A percentile compares a stretch with the other conserved stretches of the same genome.
phyloP scores from a whole-genome alignment of 2,888 invertebrate species.

The Drepana falcataria region DNA sequence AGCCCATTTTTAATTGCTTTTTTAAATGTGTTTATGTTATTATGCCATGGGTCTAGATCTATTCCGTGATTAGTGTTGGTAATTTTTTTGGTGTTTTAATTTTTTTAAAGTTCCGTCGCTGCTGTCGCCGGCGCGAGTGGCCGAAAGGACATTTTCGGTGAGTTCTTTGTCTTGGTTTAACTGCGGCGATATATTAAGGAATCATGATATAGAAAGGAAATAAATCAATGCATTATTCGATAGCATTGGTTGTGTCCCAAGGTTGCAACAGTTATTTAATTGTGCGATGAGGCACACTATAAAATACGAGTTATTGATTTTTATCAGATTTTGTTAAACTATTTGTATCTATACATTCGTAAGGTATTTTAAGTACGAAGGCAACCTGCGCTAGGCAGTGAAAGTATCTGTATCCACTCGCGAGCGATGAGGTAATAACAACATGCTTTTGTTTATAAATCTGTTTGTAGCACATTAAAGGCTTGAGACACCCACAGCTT shows the following conservation, averaged over 20 bases:
- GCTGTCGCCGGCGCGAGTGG: conserved; percentile 30
- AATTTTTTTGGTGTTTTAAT: conserved; percentile 37
- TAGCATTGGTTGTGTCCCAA: background rate
- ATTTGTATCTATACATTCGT: background rate
- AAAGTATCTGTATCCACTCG: background rate
- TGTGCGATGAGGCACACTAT: background rate
- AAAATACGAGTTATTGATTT: background rate
- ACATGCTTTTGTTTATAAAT: background rate
- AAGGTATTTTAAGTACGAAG: background rate
- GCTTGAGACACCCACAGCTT: background rate
- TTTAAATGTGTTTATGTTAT: conserved; percentile 19
- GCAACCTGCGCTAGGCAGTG: background rate
- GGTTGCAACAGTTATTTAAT: background rate
- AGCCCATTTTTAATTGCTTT: background rate
- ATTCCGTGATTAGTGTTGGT: conserved; percentile 42
- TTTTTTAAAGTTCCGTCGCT: conserved; percentile 26
- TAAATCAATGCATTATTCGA: too few relatives aligned
- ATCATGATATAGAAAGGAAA: background rate
- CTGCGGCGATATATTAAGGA: background rate
- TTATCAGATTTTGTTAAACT: background rate
- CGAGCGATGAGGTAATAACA: background rate
- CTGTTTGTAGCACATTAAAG: background rate
- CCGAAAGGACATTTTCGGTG: conserved; percentile 36
- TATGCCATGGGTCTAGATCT: conserved; percentile 21
- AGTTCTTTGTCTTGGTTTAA: conserved; percentile 7